Evolutionary conservation across 2,797 vertebrate genomes (phyloP).

Genomic region (Premnoplex brunnescens): DNA sequence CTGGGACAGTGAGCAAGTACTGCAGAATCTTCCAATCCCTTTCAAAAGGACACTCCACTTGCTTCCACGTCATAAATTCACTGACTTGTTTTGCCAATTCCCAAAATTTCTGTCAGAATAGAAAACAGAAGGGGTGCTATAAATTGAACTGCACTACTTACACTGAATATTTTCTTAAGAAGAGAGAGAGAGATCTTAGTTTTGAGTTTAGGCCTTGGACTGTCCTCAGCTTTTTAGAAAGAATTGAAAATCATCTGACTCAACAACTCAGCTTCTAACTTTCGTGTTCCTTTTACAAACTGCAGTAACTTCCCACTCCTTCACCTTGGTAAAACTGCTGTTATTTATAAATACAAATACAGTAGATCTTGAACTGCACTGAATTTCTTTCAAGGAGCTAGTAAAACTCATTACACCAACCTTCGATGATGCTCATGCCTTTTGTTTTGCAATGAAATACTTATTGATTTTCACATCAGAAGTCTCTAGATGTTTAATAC

Average conservation of each 20-base stretch:
- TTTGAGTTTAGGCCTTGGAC: background rate
- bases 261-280: background rate
- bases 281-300: background rate
- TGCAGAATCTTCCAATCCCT: conserved; percentile 90
- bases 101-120: conserved; percentile 88
- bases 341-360: background rate
- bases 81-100: conserved; percentile 93
- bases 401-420: background rate
- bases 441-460: background rate
- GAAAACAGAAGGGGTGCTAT: background rate
- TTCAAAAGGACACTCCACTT: conserved; percentile 94
- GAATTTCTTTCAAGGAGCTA: background rate
- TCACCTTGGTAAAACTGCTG: background rate
- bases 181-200: background rate
- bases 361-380: background rate
- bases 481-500: background rate
- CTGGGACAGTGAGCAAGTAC: conserved; percentile 88
- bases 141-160: background rate
- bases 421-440: background rate
- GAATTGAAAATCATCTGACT: background rate
- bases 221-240: background rate
- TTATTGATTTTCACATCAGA: background rate
- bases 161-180: background rate
- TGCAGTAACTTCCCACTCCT: background rate
- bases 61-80: conserved; percentile 94